A percentile compares a stretch with the other conserved stretches of the same genome.
Evolutionary conservation across 2,888 invertebrate species (phyloP).

Genomic region (Dyspetes luteomarginatus): DNA sequence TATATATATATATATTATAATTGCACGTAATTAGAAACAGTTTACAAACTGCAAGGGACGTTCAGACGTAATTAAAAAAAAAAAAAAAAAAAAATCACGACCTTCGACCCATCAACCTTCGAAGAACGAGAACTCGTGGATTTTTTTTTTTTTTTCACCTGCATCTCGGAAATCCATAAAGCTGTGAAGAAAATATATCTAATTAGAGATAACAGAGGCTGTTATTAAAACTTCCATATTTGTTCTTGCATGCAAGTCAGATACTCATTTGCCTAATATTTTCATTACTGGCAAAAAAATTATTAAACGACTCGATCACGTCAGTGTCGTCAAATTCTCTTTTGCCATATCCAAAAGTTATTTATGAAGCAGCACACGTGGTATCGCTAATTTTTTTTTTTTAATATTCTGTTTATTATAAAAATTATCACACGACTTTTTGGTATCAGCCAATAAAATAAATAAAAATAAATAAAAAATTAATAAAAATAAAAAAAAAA

Average conservation of each 20-base stretch:
- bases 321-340: neutral
- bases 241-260: neutral
- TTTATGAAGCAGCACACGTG: no score
- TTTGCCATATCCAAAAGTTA: neutral
- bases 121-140: neutral
- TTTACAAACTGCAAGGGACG: neutral
- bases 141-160: neutral
- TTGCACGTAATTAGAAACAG: neutral
- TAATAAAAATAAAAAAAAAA: no score
- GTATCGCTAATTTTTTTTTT: no score
- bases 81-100: neutral
- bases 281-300: neutral
- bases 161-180: neutral
- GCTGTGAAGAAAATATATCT: neutral
- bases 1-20: no score
- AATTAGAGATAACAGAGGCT: neutral
- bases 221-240: neutral
- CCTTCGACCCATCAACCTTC: neutral
- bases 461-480: no score
- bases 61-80: neutral
- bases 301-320: neutral
- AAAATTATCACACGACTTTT: no score
- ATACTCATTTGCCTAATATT: neutral
- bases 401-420: no score
- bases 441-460: no score